phyloP scores from a whole-genome alignment of 2,113 vertebrate species.

The Penelope pileata region DNA sequence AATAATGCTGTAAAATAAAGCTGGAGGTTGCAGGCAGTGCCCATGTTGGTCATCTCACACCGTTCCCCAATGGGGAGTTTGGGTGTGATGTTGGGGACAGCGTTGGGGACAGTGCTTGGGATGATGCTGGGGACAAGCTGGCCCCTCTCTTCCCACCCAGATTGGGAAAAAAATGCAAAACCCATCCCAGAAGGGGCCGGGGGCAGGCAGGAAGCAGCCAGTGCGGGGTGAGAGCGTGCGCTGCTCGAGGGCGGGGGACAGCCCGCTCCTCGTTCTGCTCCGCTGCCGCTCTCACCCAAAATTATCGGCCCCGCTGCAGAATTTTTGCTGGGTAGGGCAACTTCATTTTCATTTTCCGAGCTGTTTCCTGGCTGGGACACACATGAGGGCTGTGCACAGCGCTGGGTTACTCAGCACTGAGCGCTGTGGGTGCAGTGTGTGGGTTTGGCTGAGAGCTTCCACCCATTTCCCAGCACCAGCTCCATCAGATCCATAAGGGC shows the following conservation, averaged over 20 bases:
- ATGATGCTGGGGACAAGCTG: accelerated
- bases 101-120: not conserved
- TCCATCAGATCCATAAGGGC: not conserved
- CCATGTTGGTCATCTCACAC: too few species aligned
- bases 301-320: not conserved
- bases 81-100: not conserved
- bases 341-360: slow-evolving; percentile 41
- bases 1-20: not conserved
- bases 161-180: not conserved
- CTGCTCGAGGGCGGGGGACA: slow-evolving; percentile 26
- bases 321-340: not conserved
- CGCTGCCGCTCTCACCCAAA: slow-evolving; percentile 41
- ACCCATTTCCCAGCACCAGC: too few species aligned
- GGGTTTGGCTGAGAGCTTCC: not conserved
- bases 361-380: not conserved
- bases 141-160: not conserved
- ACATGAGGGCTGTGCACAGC: accelerated
- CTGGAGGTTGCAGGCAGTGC: accelerated
- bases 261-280: slow-evolving; percentile 40
- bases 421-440: accelerated
- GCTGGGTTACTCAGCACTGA: not conserved
- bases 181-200: accelerated
- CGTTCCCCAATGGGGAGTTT: too few species aligned
- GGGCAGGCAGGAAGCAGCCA: slow-evolving; percentile 8
- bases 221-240: not conserved